These are phyloP conservation scores for Melikaiella ostensackeni DNA, from an alignment of 2,888 invertebrate genomes.

Conservation along the genomic window DNA sequence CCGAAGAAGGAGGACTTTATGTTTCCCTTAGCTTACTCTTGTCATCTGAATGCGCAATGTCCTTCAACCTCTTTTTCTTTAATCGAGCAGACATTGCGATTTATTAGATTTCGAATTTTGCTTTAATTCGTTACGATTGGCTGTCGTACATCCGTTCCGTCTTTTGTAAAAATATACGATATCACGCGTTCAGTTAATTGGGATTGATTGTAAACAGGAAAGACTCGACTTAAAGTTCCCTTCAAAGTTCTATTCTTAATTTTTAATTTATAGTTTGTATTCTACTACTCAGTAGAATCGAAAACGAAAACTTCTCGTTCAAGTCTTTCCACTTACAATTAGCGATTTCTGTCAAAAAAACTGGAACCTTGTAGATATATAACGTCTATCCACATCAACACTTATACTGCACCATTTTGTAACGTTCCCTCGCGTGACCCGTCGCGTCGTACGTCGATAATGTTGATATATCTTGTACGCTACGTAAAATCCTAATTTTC, in stretches of 20 bases:
- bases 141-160: constrained; percentile 27
- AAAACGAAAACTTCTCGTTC: not conserved
- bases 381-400: constrained; percentile 27
- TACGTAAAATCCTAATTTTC: constrained; percentile 37
- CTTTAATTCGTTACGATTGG: constrained; percentile 39
- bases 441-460: constrained; percentile 28
- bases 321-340: constrained; percentile 11
- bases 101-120: constrained; percentile 20
- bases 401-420: constrained; percentile 23
- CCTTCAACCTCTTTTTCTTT: constrained; percentile 1
- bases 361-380: constrained; percentile 29
- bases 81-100: constrained; percentile 15
- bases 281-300: not conserved
- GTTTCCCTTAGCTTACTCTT: constrained; percentile 44
- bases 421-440: constrained; percentile 29
- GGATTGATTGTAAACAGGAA: constrained; percentile 24
- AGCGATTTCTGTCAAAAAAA: constrained; percentile 23
- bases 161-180: constrained; percentile 39
- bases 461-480: constrained; percentile 30
- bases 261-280: not conserved
- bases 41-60: constrained; percentile 29
- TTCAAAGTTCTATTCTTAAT: not conserved
- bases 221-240: not conserved
- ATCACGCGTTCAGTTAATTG: constrained; percentile 25
- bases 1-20: constrained; percentile 48